Conservation (phyloP, 2,888 invertebrate species). For the Eupelmus urozonus region DNA sequence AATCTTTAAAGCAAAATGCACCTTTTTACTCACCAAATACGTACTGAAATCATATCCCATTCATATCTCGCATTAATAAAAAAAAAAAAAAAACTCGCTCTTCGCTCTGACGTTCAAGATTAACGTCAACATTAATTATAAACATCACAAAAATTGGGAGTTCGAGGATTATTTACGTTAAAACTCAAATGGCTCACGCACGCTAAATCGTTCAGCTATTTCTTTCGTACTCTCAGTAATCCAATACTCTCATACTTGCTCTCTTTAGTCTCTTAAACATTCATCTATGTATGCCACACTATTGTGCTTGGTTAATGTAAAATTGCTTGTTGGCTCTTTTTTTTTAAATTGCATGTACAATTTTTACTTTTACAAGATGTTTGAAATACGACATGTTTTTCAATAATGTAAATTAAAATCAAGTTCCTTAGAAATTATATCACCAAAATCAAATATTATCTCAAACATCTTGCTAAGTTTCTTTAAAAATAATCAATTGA, state of each 20-base stretch:
- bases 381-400: too few relatives aligned
- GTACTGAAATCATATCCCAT: conserved; percentile 46
- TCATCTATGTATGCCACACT: conserved; percentile 71
- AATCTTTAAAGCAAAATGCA: conserved; percentile 55
- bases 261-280: conserved; percentile 65
- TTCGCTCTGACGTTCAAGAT: conserved; percentile 33
- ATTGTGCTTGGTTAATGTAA: conserved; percentile 58
- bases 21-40: conserved; percentile 44
- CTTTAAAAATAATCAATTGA: conserved; percentile 13
- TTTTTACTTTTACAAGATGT: conserved; percentile 53
- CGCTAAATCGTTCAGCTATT: conserved; percentile 50
- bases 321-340: conserved; percentile 57
- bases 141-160: conserved; percentile 36
- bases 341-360: conserved; percentile 27
- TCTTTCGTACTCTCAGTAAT: conserved; percentile 63
- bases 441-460: conserved; percentile 24
- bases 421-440: background rate
- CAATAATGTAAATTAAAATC: too few relatives aligned
- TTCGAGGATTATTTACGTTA: conserved; percentile 34
- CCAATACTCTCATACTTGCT: conserved; percentile 60
- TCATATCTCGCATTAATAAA: conserved; percentile 37
- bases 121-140: conserved; percentile 40
- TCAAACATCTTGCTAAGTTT: conserved; percentile 58
- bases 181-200: conserved; percentile 51
- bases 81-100: conserved; percentile 38